phyloP scores from a whole-genome alignment of 2,113 vertebrate genomes.

The Melanocharis versteri region DNA sequence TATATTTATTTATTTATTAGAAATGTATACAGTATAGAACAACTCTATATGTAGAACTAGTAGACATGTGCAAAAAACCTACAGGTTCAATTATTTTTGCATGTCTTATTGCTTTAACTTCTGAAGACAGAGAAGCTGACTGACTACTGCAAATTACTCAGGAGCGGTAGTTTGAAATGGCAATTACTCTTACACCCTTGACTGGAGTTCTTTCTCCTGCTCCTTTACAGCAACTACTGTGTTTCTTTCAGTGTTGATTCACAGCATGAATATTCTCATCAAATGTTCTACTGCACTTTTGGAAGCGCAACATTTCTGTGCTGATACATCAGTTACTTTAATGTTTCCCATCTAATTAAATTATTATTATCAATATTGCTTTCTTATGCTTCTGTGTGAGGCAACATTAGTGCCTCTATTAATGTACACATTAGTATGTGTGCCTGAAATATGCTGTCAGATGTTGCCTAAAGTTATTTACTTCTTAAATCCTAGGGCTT shows the following conservation, averaged over 20 bases:
- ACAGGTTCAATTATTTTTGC: neutral
- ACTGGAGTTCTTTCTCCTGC: neutral
- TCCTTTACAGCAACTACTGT: neutral
- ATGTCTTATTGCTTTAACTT: neutral
- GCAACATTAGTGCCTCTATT: neutral
- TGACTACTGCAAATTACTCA: neutral
- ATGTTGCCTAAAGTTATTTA: neutral
- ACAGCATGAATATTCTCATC: neutral
- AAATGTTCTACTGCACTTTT: neutral
- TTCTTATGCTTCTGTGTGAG: neutral
- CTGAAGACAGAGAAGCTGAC: neutral
- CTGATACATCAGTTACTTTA: conserved; percentile 13
- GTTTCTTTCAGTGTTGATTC: neutral
- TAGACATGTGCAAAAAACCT: neutral
- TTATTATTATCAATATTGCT: neutral
- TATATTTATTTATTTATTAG: neutral
- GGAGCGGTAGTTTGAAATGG: neutral
- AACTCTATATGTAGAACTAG: neutral
- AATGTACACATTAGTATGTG: neutral
- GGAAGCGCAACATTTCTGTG: neutral
- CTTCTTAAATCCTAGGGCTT: neutral
- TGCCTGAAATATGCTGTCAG: neutral
- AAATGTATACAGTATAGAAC: neutral
- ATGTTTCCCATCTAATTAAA: neutral
- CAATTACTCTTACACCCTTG: conserved; percentile 5